Base-by-base conservation (phyloP, 2,888 invertebrate genomes). In the Nowickia ferox region DNA sequence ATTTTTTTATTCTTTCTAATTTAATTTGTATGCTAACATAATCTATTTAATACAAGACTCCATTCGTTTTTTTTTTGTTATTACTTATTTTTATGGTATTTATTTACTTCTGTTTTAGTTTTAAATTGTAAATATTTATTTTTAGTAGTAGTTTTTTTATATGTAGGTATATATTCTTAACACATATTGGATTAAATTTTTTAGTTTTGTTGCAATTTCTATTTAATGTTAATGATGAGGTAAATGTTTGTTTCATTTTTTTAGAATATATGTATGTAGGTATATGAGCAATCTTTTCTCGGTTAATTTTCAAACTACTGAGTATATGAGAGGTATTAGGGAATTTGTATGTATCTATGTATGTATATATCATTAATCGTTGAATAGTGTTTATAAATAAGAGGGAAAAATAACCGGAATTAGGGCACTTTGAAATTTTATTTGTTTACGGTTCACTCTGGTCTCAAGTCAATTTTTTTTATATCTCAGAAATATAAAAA, bases 251-350 rank as follows among this genome's bases (percentile, higher is more conserved):
- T 57, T 84, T 76, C 13, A 46, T 40, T 79, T 63, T 69, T 86
- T 86, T 86, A 86, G 82, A 86, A 86, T 82, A 30, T 30, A 30
- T 30, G 5, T 82, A 86, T 82, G 6, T 30, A 30, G 5, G 5
- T 82, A 71, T 76, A 78, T 83, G 82, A 79, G 85, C 82, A 86
- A 82, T 86, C 82, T 79, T 86, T 80, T 80, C 51, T 76, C 51
- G 63, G 19, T 81, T 69, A n/a, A 78, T 75, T 15, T 85, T 86
- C 75, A 65, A 86, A 79, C 86, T 86, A 83, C 82, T 79, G 82
- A 79, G 82, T 83, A 66, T 83, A 79, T 83, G 82, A 75, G 82
- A 86, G 82, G 86, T 86, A 83, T 86, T 66, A 66, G 71, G 63
- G 79, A 74, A 55, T 74, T 63, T 48, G 17, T 51, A 38, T 48